Conservation (phyloP, 2,888 invertebrate genomes). For the Drosophila dives region DNA sequence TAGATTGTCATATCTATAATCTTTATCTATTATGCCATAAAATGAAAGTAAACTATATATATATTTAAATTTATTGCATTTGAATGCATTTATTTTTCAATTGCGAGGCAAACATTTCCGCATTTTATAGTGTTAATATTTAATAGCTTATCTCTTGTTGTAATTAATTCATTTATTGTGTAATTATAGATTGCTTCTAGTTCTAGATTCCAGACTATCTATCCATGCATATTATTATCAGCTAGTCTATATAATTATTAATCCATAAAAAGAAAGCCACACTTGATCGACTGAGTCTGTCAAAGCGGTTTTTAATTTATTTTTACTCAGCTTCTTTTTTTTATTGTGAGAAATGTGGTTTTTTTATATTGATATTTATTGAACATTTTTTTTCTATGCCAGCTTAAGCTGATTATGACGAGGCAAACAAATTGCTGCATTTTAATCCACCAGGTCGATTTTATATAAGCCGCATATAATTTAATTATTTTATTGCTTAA, state of each 20-base stretch:
- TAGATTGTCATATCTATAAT: neutral
- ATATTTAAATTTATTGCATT: constrained; percentile 7
- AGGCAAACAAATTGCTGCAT: neutral
- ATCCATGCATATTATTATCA: neutral
- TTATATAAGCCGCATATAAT: neutral
- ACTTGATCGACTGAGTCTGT: neutral
- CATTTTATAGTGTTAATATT: constrained; percentile 33
- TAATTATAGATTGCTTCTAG: neutral
- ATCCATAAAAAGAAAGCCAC: neutral
- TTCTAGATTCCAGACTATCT: neutral
- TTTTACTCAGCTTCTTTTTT: neutral
- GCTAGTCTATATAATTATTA: neutral
- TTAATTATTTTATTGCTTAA: constrained; percentile 23
- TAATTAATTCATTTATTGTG: neutral
- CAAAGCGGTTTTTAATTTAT: neutral
- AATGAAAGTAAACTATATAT: neutral
- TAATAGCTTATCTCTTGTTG: neutral
- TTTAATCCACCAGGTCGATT: neutral
- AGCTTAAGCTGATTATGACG: neutral
- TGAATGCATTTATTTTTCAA: constrained; percentile 23
- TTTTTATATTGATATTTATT: neutral
- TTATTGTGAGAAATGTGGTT: neutral
- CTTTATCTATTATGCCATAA: neutral
- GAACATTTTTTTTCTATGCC: neutral
- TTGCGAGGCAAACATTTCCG: constrained; percentile 43